Conservation (phyloP, 2,797 vertebrate species). For the Pterois miles region DNA sequence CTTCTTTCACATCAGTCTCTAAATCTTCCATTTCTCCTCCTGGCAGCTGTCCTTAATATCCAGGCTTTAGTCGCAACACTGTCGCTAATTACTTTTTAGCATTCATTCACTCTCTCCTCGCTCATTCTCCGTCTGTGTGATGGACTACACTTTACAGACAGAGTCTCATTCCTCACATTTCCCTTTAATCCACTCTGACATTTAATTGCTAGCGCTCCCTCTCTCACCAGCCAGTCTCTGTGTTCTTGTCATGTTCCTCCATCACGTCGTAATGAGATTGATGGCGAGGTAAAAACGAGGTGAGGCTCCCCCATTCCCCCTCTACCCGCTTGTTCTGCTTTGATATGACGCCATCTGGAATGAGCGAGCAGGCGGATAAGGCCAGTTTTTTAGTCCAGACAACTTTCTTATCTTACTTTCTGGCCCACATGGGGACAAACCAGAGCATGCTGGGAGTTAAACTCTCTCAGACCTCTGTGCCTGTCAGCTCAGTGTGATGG, state of each 20-base stretch:
- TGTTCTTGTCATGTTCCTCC: conserved; percentile 28
- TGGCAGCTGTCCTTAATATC: conserved; percentile 41
- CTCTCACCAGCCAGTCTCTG: neutral
- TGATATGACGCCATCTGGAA: conserved; percentile 9
- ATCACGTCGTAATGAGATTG: conserved; percentile 24
- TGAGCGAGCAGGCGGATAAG: neutral
- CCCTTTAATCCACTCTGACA: conserved; percentile 37
- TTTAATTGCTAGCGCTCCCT: conserved; percentile 21
- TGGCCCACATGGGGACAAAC: conserved; percentile 4
- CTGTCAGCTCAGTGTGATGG: conserved; percentile 25
- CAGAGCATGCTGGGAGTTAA: conserved; percentile 34
- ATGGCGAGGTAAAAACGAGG: conserved; percentile 15
- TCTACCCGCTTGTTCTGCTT: neutral
- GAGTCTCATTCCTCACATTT: conserved; percentile 23
- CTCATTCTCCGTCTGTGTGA: neutral
- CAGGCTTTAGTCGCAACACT: conserved; percentile 26
- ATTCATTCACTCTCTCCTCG: conserved; percentile 17
- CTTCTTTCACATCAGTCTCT: conserved; percentile 20
- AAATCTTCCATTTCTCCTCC: conserved; percentile 17
- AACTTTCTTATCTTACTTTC: conserved; percentile 27
- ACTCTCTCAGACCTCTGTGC: conserved; percentile 49
- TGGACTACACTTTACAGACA: conserved; percentile 24
- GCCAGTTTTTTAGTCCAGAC: neutral
- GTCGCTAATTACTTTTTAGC: conserved; percentile 29
- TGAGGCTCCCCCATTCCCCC: neutral